Evolutionary conservation across 64 coral and sea anemone species (phyloP).

Genomic region (Pachyseris speciosa): DNA sequence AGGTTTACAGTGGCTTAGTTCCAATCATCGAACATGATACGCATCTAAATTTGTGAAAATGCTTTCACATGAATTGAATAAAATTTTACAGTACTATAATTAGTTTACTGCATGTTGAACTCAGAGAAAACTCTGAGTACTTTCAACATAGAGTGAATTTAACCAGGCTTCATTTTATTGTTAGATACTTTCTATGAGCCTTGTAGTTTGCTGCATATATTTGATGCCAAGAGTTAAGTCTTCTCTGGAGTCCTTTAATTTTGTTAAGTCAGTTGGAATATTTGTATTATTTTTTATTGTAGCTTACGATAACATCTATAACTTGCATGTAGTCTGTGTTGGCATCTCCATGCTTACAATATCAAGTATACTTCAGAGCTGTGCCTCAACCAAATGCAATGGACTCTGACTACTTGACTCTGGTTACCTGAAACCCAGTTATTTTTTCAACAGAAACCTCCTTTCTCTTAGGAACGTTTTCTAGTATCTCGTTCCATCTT

Average conservation of each 20-base stretch:
- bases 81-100: not conserved
- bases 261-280: not conserved
- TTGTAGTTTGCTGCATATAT: not conserved
- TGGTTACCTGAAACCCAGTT: no score
- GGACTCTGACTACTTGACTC: no score
- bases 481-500: no score
- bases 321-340: no score
- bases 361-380: no score
- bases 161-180: not conserved
- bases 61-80: not conserved
- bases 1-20: constrained; percentile 90
- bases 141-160: not conserved
- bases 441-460: no score
- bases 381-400: no score
- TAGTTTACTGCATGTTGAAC: not conserved
- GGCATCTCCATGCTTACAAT: no score
- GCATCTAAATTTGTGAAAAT: not conserved
- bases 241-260: not conserved
- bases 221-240: not conserved
- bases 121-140: not conserved
- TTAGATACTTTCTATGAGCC: not conserved
- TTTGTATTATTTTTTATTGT: no score
- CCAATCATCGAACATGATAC: constrained; percentile 81
- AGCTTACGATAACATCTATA: no score
- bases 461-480: no score